Percentiles rank a stretch among this genome's conserved stretches.
Evolutionary conservation across 2,888 invertebrate species (phyloP).

Genomic region (Limnephilus marmoratus): DNA sequence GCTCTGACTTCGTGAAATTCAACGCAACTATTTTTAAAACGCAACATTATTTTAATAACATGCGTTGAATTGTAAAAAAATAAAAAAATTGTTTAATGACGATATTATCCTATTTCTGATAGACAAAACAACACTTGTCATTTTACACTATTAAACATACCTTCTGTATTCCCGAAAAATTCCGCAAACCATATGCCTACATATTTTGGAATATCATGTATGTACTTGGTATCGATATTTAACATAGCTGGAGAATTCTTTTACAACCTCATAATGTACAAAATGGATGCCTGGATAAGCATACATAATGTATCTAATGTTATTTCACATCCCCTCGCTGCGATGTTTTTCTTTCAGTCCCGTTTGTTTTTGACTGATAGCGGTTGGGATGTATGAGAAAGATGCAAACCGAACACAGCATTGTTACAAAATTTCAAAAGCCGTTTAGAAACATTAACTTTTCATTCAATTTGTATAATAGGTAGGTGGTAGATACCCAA

Average conservation of each 20-base stretch:
- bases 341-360: background rate
- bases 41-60: background rate
- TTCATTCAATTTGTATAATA: background rate
- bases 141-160: background rate
- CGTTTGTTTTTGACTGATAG: conserved; percentile 17
- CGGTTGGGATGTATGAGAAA: background rate
- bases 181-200: background rate
- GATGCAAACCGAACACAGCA: background rate
- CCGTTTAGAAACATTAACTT: background rate
- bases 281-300: conserved; percentile 12
- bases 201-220: background rate
- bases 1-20: background rate
- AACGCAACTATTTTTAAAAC: background rate
- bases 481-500: too few species aligned
- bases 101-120: background rate
- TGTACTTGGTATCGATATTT: background rate
- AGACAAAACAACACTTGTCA: background rate
- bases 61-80: too few species aligned
- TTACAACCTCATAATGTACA: background rate
- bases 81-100: too few species aligned
- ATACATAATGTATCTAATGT: background rate
- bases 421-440: background rate
- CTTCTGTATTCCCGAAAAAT: background rate
- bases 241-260: background rate
- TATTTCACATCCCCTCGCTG: background rate